Evolutionary conservation across 1,140 invertebrate genomes (phyloP), one percentile per base, ranked within the genome.

Genomic region (Pomacea maculata): DNA sequence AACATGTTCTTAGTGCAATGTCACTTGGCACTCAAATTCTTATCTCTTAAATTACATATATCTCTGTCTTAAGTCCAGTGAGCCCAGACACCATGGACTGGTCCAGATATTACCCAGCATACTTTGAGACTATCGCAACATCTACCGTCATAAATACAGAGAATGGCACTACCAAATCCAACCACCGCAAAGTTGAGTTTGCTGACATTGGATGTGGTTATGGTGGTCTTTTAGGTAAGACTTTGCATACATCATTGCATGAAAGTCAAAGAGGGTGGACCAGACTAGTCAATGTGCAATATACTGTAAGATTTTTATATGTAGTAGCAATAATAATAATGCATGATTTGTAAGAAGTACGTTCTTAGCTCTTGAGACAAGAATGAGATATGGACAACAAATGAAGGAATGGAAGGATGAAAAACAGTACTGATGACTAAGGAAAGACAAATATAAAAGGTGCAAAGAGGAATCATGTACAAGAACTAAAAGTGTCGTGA

Each of bases 201-300:
- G 95, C 96, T 19, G 99, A 99, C 92, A 94, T 99, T 88, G 99
- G 99, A 3, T 99, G 99, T 93, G 98, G 99, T 21, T 99, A 99
- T 93, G 99, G 99, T 64, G 99, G 99, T 52, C 92, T 99, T 63
- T 92, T 99, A 79, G 95, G 96, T 96, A 94, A 88, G 82, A 79
- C 86, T 45, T 45, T 45, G 34, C 34, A 45, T 45, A 45, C 34
- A 45, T 45, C 34, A 45, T 45, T 45, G 34, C 6, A 1, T 6
- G 6, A 45, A 45, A 45, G 34, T 2, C 34, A 45, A 45, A 45
- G 34, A 45, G 34, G 34, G 34, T 45, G 34, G 34, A 2, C 34
- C 2, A 45, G 34, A 45, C 3, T 45, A 45, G 0, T 45, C 34
- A 45, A 45, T 45, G 1, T 45, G 34, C 34, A 4, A 45, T 45